Base-by-base conservation (phyloP, 2,797 vertebrate species). In the Periophthalmus magnuspinnatus region DNA sequence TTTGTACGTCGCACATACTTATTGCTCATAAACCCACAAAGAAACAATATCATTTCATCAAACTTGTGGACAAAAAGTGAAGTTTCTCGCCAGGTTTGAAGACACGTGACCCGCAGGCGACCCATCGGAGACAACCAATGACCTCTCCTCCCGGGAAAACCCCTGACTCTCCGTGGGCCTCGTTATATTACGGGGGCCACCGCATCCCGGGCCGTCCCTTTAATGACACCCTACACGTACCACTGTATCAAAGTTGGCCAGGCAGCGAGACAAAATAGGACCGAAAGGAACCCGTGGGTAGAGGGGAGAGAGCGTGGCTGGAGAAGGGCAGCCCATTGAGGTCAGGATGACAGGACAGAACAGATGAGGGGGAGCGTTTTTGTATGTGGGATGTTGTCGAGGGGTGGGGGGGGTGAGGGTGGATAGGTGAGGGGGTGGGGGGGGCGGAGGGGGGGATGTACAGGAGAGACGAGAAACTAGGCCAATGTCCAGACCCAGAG, bases 401-500 rank as follows among this genome's bases (percentile, higher is more conserved):
- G 78, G 57, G 32, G 32, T n/a, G n/a, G n/a, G n/a, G n/a, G n/a
- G n/a, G n/a, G n/a, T n/a, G n/a, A 50, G 19, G 22, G 22, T 5
- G 63, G 67, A 36, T 9, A 36, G 33, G 33, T 34, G 33, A 34
- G n/a, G n/a, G n/a, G n/a, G n/a, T n/a, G n/a, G 50, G 19, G 22
- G 22, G 5, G 63, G 67, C 61, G 64, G 19, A 32, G 22, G 47
- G 52, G 1, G 69, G 52, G 68, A 58, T 48, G 68, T 69, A 72
- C 60, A 72, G 57, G 63, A 52, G 63, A 52, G 74, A 76, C 69
- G 67, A 52, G 83, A 89, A 93, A 91, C 90, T 94, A 94, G 93
- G 93, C 93, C 92, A 92, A 84, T 93, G 92, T 93, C 92, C 91
- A 90, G 89, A 90, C 89, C 84, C 90, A 56, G 88, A 86, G 89